Evolutionary conservation across 2,888 invertebrate genomes (phyloP), one percentile per base, ranked within the genome.

Genomic region (Eupelmus urozonus): DNA sequence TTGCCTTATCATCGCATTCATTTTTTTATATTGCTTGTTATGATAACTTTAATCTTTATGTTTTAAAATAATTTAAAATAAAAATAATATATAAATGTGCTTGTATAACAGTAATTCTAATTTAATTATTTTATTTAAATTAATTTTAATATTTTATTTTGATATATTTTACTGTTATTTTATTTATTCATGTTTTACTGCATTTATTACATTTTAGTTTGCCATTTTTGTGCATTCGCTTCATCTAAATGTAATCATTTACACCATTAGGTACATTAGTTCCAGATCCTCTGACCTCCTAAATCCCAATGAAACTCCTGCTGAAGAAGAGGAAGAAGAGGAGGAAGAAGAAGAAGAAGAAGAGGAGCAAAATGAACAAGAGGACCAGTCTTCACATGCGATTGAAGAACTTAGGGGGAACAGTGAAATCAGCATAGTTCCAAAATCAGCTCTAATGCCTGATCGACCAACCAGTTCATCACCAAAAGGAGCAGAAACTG

Each of bases 221-320:
- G 45, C 42, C n/a, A 27, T 23, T 70, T 59, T 59, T 42, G 9
- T 67, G 29, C 42, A 73, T 79, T 70, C 55, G 57, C 59, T 73
- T 76, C 59, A 77, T 76, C 53, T 78, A 72, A 76, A 80, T 20
- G n/a, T 73, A 40, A 76, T 72, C 59, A 25, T 80, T 76, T 76
- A 76, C 73, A 80, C 76, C 76, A 80, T 59, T 80, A 80, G 80
- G 78, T 80, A 63, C 76, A 78, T 80, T 76, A 76, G 76, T 81
- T 82, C 81, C 69, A 82, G 82, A 80, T 80, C 81, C n/a, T 53
- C 80, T 18, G 79, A 79, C 7, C 69, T 79, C 7, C 63, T 78
- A 60, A 63, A 65, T 65, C 20, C 76, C 16, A 65, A 20, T 27
- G 80, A 76, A 45, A 34, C 69, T 13, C 49, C 63, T n/a, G 65